Base-by-base conservation (phyloP, 1,140 invertebrate species). In the Nasonia longicornis region DNA sequence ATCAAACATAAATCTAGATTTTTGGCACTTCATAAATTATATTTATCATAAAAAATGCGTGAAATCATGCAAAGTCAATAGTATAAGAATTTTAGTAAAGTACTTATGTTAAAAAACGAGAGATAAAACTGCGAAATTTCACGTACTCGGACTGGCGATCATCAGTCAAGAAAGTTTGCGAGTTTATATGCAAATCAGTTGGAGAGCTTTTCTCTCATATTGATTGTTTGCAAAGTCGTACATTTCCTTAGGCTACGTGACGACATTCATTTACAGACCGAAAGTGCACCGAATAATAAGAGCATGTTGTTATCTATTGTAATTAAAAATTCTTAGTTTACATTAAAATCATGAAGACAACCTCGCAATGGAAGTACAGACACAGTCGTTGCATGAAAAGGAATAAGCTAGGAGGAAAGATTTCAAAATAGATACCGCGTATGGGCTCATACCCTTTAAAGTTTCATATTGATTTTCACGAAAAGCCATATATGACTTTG, bases 131-230 rank as follows among this genome's bases (percentile, higher is more conserved):
- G 38, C 6, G 64, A 69, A 77, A 77, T 45, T 45, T 45, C 64
- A 48, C 20, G 10, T 77, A 66, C 38, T 64, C 20, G 35, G 20
- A 42, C n/a, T 64, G 74, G 26, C 29, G 26, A 69, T 77, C 76
- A 35, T 35, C 11, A 38, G 31, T 77, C 64, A 45, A 16, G 22
- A 48, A 77, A 77, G 64, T 77, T 76, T 1, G 35, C 38, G 66
- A 67, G 76, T 77, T 77, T 77, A 48, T 69, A 77, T 69, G 64
- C n/a, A 77, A 77, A 77, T 77, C 38, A 77, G 31, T 48, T 48
- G 38, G 22, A 67, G 16, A 77, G 35, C 29, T 69, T 77, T 20
- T 45, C 31, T 64, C 26, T 66, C 31, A 52, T 76, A 76, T 76
- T 76, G 74, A 75, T 58, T 75, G 73, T 58, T 63, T 75, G 20